Percentiles rank a stretch among this genome's conserved stretches.
These are phyloP conservation scores for Calonectris borealis DNA, from an alignment of 2,113 vertebrate species.

Conservation along the genomic window DNA sequence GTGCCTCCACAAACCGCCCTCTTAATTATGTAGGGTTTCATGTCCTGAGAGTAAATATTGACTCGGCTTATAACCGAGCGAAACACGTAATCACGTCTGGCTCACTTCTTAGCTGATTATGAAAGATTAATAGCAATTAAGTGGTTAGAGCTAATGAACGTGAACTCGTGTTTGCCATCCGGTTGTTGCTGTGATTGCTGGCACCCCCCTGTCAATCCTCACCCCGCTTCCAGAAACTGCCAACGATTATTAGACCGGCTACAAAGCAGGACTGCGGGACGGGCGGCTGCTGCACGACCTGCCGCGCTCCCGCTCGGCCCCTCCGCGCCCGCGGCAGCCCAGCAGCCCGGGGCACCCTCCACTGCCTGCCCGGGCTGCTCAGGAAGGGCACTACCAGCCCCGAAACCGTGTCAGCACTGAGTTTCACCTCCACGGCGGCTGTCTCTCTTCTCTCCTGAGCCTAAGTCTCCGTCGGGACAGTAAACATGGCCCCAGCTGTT, in stretches of 20 bases:
- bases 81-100: neutral
- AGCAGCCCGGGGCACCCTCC: fast-evolving
- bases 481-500: neutral
- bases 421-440: neutral
- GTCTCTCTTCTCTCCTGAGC: neutral
- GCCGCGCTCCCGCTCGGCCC: neutral
- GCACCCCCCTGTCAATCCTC: neutral
- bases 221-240: neutral
- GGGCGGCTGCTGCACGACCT: neutral
- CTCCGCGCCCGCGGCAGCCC: neutral
- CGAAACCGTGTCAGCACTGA: neutral
- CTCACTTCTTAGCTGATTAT: neutral
- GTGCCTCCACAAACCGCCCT: neutral
- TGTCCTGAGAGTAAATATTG: neutral
- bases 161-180: neutral
- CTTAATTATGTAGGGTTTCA: neutral
- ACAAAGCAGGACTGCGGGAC: neutral
- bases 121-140: neutral
- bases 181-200: neutral
- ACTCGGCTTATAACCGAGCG: neutral
- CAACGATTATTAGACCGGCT: neutral
- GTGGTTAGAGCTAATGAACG: neutral
- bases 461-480: neutral
- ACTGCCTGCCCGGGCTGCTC: neutral
- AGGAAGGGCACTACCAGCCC: neutral